Percentiles rank a stretch among this genome's conserved stretches.
Evolutionary conservation across 2,113 vertebrate species (phyloP).

Genomic region (Pachyramphus minor): DNA sequence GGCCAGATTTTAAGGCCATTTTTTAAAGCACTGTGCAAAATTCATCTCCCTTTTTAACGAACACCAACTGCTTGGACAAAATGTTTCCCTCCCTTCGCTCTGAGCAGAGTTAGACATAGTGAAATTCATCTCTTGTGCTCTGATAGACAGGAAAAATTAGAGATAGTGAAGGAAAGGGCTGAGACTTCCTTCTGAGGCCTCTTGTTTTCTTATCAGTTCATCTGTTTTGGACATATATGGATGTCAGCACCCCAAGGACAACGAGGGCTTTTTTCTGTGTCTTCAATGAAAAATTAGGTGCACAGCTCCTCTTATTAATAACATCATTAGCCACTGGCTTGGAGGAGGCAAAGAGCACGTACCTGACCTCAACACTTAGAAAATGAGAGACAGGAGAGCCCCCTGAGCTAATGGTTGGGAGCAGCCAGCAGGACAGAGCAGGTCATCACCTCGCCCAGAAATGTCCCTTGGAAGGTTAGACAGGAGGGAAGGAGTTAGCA

Average conservation of each 20-base stretch:
- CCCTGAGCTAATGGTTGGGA: neutral
- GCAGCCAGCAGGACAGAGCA: neutral
- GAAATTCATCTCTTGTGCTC: slow-evolving; percentile 15
- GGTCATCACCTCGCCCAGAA: neutral
- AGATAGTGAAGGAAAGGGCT: neutral
- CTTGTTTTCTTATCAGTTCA: neutral
- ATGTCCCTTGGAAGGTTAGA: neutral
- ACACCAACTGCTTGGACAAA: neutral
- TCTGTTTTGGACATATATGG: neutral
- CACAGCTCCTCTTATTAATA: neutral
- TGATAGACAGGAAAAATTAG: neutral
- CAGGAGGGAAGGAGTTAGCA: neutral
- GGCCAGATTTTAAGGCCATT: neutral
- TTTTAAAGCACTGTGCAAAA: neutral
- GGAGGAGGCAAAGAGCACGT: neutral
- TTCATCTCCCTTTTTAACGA: slow-evolving; percentile 12
- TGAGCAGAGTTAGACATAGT: neutral
- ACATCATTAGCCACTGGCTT: neutral
- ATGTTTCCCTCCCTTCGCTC: neutral
- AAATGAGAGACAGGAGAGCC: neutral
- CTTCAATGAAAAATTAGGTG: neutral
- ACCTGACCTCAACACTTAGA: neutral
- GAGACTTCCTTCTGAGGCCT: neutral
- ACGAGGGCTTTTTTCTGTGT: neutral
- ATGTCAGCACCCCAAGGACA: neutral